Base-by-base conservation (phyloP, 1,140 invertebrate species). In the Panagrolaimus sp. region DNA sequence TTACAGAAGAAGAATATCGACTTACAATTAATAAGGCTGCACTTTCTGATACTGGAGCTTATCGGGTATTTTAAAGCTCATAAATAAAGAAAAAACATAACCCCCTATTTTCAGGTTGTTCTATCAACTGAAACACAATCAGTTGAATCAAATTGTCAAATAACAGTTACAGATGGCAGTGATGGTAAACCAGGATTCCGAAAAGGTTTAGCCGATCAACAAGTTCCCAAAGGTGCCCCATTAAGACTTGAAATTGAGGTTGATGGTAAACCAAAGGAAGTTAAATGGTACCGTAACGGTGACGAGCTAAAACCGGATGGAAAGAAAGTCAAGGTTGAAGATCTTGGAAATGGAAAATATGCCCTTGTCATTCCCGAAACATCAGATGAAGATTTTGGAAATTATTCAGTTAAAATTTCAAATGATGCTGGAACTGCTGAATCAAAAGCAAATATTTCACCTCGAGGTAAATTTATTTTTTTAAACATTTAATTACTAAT, bases 171-270 rank as follows among this genome's bases (percentile, higher is more conserved):
- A 38, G 32, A 38, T 38, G 32, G 32, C 32, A 91, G 88, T 84
- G 88, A 91, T 80, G 85, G 21, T 17, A 58, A 89, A 32, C 92
- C 92, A 0, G 86, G 84, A 9, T 95, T 96, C 84, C 88, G 89
- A 0, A 91, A 93, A 79, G 89, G 87, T 70, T 91, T 95, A 77
- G 88, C 88, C 0, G 91, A 95, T 83, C 84, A 91, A 21, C 67
- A 46, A 7, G 91, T 94, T 78, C 81, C 79, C n/a, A 83, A 70
- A 67, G 81, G 80, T 24, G 43, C 69, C 28, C 66, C 77, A 32
- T 45, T 82, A 10, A 66, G 43, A n/a, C 43, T 82, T 28, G 80
- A 82, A 66, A 68, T 82, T 15, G 77, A 82, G 67, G 76, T 83
- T 15, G 80, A 76, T 58, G 80, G 80, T 28, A 80, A 76, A 46